A percentile compares a stretch with the other conserved stretches of the same genome.
phyloP scores from a whole-genome alignment of 1,140 invertebrate genomes.

The Mactra quadrangularis region DNA sequence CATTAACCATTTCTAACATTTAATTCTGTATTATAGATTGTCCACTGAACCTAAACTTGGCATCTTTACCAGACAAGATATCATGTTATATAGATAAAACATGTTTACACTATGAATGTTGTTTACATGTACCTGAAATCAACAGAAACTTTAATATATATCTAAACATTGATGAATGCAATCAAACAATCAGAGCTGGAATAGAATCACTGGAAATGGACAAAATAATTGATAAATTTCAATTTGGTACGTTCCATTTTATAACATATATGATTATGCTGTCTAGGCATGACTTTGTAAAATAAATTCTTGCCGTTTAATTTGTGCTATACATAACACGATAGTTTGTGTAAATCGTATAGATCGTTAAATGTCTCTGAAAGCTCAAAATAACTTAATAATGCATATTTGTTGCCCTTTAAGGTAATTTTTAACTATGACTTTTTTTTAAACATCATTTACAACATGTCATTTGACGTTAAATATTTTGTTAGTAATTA shows the following conservation, averaged over 20 bases:
- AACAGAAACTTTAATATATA: background rate
- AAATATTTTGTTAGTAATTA: too few relatives aligned
- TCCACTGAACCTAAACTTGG: background rate
- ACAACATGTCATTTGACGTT: too few relatives aligned
- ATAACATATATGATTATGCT: background rate
- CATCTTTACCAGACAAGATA: background rate
- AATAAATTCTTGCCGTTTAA: background rate
- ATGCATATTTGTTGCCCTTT: background rate
- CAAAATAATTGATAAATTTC: background rate
- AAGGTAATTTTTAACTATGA: background rate
- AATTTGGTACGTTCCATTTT: conserved; percentile 37
- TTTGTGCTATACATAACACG: background rate
- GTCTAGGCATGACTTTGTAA: background rate
- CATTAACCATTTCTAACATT: too few relatives aligned
- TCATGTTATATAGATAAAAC: background rate
- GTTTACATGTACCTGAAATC: background rate
- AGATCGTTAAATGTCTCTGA: background rate
- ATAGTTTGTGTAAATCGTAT: background rate
- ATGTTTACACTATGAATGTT: conserved; percentile 15
- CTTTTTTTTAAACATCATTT: too few relatives aligned
- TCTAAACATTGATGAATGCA: conserved; percentile 32
- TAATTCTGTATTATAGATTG: too few relatives aligned
- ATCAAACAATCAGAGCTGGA: conserved; percentile 2
- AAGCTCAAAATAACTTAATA: background rate
- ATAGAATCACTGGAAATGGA: conserved; percentile 24